Evolutionary conservation across 2,888 invertebrate species (phyloP), one percentile per base, ranked within the genome.

Genomic region (Syritta pipiens): DNA sequence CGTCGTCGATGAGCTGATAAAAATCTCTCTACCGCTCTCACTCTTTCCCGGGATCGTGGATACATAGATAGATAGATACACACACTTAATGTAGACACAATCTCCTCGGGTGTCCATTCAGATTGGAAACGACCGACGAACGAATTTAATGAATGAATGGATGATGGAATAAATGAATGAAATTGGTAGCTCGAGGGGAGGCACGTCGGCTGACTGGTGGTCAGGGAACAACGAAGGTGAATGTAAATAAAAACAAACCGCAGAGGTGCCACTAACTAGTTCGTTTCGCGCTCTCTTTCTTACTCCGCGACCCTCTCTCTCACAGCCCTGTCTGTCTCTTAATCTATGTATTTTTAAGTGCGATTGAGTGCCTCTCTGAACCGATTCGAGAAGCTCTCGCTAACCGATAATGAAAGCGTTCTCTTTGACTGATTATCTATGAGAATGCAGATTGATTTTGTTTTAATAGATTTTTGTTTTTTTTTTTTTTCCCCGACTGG

Each of bases 121-220:
- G 59, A 65, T 77, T 67, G 65, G 48, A 77, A 65, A 62, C 75
- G 62, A 65, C 63, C 42, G 63, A 51, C 71, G 51, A 37, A n/a
- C 37, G 7, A 17, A 32, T 65, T 77, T 67, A 72, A 72, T 67
- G 59, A 77, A 72, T 77, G 77, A 77, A 77, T 72, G 65, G 53
- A 60, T 60, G 42, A 48, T 40, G 53, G 55, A 72, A 77, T 67
- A 77, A 72, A 77, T 77, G 77, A 77, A 77, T 77, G 77, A 77
- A 77, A 72, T 77, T 63, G 63, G 28, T 55, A 51, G 35, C 46
- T 55, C 24, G 30, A 53, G 55, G 46, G 26, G 17, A 20, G 26
- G 12, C 6, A 51, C 10, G 28, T 9, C 19, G 24, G 3, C 4
- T 17, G 24, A 46, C 14, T 17, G 1, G 49, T 42, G n/a, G 46